Base-by-base conservation (phyloP, 2,113 vertebrate genomes). In the Tor tambroides region DNA sequence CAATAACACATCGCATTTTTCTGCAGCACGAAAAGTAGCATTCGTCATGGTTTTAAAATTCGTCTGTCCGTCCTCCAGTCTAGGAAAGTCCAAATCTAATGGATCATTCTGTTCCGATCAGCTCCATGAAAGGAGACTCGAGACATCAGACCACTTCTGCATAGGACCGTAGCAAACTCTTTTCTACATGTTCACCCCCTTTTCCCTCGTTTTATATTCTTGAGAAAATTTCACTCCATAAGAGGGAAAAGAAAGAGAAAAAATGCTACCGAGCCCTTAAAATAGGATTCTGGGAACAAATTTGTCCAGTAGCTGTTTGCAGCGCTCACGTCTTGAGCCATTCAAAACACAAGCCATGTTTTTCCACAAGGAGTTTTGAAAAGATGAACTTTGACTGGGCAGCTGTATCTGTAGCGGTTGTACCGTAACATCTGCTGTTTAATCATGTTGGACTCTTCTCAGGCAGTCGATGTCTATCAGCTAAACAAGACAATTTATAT, bases 341-440 rank as follows among this genome's bases (percentile, higher is more conserved):
- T 91, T 90, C 87, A 74, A 92, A 89, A 92, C 87, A 90, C 81
- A 23, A 71, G 17, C 80, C 0, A 5, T 81, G 83, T 85, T 89
- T 87, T 90, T 87, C 78, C 63, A 89, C 83, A 7, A 63, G 74
- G 67, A n/a, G 86, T 46, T 83, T 83, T 91, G 83, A 89, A 89
- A 91, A 83, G 89, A 77, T 28, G 75, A 84, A 46, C 63, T 91
- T 87, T 61, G 85, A 87, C 72, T 88, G 85, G 79, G 83, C 90
- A 89, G 91, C 89, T 87, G 85, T 86, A 87, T 89, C 89, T 89
- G 86, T 85, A 76, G 78, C 80, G 89, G 91, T 85, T 74, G 28
- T 28, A 23, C 30, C 41, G 77, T 26, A 87, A 93, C 93, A 92
- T 92, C 87, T 93, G 92, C 91, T 92, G 87, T 87, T 84, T 90